Evolutionary conservation across 1,140 invertebrate species (phyloP), one percentile per base, ranked within the genome.

Genomic region (Dryas iulia): DNA sequence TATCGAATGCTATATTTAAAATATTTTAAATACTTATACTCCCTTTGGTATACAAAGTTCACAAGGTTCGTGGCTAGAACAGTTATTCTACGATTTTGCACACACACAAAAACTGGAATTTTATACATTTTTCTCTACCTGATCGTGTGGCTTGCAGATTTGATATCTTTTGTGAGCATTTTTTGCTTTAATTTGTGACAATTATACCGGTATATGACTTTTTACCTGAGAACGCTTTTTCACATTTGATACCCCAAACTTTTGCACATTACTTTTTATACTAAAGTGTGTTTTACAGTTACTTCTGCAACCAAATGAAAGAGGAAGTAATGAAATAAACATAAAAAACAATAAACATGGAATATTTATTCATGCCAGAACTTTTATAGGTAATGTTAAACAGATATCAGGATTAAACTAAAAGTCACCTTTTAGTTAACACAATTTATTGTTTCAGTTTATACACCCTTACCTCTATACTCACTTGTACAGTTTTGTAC

Each of bases 111-210:
- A 88, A 78, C 70, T 66, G 68, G 67, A 77, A 84, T 85, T 84
- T 84, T 83, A 84, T 84, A 87, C 74, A 67, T 71, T 80, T 78
- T 63, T 76, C 58, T 84, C 83, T 91, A 91, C 89, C 89, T 91
- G 89, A 86, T 86, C 89, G 89, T 91, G 89, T 91, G 89, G 87
- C 89, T 90, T 91, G 89, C 89, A 91, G 86, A 90, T 91, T 91
- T 91, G 89, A 91, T 91, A 91, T 81, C 89, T 88, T 86, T 89
- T 87, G 86, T 86, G 78, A 80, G 69, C 64, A 31, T 82, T 90
- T 91, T 91, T 91, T 91, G 89, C 87, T 84, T 91, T 89, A 90
- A 91, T 91, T 91, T 91, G 89, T 91, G 89, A 90, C 87, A 91
- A 91, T 91, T 91, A 91, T 91, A 90, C 80, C 87, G 87, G 87